phyloP scores from a whole-genome alignment of 2,113 vertebrate genomes.

The Anolis sagrei region DNA sequence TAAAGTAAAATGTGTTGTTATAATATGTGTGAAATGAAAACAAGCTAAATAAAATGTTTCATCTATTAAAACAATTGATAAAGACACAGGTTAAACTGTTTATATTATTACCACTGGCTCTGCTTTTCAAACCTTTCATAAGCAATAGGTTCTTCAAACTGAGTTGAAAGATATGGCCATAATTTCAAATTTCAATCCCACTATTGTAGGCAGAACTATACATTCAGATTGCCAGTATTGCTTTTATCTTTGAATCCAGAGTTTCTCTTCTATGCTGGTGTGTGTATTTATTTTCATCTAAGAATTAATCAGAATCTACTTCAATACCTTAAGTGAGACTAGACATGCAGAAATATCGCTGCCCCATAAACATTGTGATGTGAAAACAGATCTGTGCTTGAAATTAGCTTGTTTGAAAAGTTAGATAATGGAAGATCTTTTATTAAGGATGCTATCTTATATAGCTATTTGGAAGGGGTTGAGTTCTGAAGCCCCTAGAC shows the following conservation, averaged over 20 bases:
- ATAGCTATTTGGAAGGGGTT: not conserved
- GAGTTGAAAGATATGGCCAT: no score
- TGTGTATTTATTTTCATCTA: not conserved
- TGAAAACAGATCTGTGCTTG: not conserved
- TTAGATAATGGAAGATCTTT: not conserved
- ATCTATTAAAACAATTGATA: not conserved
- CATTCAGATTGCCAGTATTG: no score
- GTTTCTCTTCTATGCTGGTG: not conserved
- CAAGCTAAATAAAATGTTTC: not conserved
- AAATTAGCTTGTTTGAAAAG: not conserved
- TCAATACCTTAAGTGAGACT: not conserved
- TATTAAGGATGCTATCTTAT: no score
- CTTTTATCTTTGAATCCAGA: not conserved
- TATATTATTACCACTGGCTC: not conserved
- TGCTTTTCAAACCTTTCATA: not conserved
- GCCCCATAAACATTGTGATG: not conserved
- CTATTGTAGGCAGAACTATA: no score
- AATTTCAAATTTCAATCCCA: no score
- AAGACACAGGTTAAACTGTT: not conserved
- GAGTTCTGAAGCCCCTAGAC: no score
- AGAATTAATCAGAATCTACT: not conserved
- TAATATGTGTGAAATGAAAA: accelerated
- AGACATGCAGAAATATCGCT: not conserved
- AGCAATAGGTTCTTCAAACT: no score
- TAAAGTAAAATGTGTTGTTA: not conserved